Evolutionary conservation across 2,888 invertebrate species (phyloP).

Genomic region (Neoitamus cyanurus): DNA sequence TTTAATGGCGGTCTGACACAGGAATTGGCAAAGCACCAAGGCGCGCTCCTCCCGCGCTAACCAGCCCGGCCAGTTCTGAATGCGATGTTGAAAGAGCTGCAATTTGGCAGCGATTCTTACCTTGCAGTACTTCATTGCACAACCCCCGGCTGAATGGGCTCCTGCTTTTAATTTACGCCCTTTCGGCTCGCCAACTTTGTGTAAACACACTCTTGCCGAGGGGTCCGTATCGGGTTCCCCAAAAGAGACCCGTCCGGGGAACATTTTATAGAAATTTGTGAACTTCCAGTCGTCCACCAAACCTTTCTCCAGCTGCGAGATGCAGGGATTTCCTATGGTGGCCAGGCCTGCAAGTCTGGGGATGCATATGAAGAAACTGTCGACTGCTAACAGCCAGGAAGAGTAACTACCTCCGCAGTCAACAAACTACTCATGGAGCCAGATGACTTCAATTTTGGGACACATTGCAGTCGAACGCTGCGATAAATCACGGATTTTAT

Average conservation of each 20-base stretch:
- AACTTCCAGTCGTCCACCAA: not conserved
- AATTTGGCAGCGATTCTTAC: constrained; percentile 30
- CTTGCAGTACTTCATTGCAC: constrained; percentile 9
- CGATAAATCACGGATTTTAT: constrained; percentile 45
- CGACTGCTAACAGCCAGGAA: not conserved
- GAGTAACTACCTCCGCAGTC: not conserved
- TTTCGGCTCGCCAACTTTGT: constrained; percentile 23
- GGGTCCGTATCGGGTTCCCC: not conserved
- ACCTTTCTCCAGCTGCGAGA: not conserved
- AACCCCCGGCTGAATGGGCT: not conserved
- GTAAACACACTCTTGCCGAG: constrained; percentile 14
- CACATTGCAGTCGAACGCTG: constrained; percentile 11
- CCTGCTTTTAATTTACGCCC: constrained; percentile 21
- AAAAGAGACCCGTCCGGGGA: not conserved
- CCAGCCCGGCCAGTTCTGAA: not conserved
- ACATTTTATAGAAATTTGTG: not conserved
- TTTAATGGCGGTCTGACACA: constrained; percentile 29
- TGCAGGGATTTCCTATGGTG: not conserved
- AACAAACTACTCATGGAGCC: not conserved
- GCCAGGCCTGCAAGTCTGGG: not conserved
- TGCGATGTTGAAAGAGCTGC: constrained; percentile 11
- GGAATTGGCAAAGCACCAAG: constrained; percentile 26
- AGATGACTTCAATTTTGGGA: not conserved
- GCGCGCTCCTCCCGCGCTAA: constrained; percentile 12
- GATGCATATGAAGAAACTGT: not conserved